A percentile compares a stretch with the other conserved stretches of the same genome.
These are phyloP conservation scores for Trinorchestia longiramus DNA, from an alignment of 1,140 invertebrate species.

Conservation along the genomic window DNA sequence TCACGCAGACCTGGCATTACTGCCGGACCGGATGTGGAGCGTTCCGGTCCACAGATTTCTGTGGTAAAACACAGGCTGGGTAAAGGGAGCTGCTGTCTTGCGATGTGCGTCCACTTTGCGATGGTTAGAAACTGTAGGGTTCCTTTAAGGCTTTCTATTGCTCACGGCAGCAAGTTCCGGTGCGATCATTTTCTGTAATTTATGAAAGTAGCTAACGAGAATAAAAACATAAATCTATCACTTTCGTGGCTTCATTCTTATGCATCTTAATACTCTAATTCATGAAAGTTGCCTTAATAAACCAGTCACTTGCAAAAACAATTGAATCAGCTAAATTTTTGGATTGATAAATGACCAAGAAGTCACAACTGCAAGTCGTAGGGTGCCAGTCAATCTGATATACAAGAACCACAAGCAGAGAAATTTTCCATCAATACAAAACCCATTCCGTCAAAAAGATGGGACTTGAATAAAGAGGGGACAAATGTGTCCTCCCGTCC, in stretches of 20 bases:
- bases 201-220: not conserved
- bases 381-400: too few species aligned
- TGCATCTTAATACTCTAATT: not conserved
- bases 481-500: too few species aligned
- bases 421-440: too few species aligned
- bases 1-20: slow-evolving; percentile 19
- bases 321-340: too few species aligned
- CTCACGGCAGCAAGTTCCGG: not conserved
- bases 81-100: not conserved
- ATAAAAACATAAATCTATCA: not conserved
- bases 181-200: not conserved
- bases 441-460: too few species aligned
- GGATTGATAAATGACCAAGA: too few species aligned
- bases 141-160: not conserved
- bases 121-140: not conserved
- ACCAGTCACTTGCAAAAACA: too few species aligned
- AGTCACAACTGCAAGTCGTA: too few species aligned
- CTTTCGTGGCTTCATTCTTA: not conserved
- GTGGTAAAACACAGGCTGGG: slow-evolving; percentile 39
- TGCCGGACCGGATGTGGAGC: slow-evolving; percentile 22
- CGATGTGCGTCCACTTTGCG: slow-evolving; percentile 27
- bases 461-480: not conserved
- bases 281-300: not conserved
- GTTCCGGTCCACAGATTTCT: slow-evolving; percentile 52
- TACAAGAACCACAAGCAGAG: too few species aligned